These are phyloP conservation scores for Vicugna pacos DNA, from an alignment of 2,113 vertebrate genomes.

Conservation along the genomic window DNA sequence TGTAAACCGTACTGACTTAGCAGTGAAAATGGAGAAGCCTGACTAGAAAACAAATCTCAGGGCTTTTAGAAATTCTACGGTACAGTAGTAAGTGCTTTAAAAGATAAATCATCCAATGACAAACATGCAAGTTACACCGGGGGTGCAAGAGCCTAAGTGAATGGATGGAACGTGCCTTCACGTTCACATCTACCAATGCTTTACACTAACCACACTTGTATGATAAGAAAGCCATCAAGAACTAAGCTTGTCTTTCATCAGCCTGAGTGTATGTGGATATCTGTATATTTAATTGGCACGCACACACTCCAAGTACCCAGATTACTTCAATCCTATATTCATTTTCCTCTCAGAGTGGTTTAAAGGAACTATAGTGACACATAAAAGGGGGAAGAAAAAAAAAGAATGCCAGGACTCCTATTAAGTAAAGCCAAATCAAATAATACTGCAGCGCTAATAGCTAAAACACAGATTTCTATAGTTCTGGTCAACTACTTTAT, in stretches of 20 bases:
- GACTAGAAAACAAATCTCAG: slow-evolving; percentile 30
- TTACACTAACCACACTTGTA: neutral
- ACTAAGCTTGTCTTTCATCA: neutral
- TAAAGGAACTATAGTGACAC: slow-evolving; percentile 19
- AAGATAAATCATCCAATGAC: neutral
- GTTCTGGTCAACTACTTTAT: slow-evolving; percentile 18
- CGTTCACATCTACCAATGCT: neutral
- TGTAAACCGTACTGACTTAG: neutral
- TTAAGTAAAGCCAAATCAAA: slow-evolving; percentile 8
- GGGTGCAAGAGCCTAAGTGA: neutral
- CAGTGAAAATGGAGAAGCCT: slow-evolving; percentile 1
- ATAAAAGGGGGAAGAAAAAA: neutral
- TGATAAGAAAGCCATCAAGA: slow-evolving; percentile 17
- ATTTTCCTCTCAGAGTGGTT: neutral
- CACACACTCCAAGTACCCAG: neutral
- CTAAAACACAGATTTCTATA: slow-evolving; percentile 51
- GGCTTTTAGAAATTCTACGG: neutral
- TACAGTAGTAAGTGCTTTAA: slow-evolving; percentile 45
- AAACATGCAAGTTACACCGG: neutral
- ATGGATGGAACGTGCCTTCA: neutral
- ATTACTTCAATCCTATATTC: slow-evolving; percentile 22
- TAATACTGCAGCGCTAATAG: neutral
- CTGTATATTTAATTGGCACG: neutral
- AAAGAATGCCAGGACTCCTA: slow-evolving; percentile 16
- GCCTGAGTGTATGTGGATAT: neutral